Evolutionary conservation across 2,888 invertebrate species (phyloP), one percentile per base, ranked within the genome.

Genomic region (Baccha elongata): DNA sequence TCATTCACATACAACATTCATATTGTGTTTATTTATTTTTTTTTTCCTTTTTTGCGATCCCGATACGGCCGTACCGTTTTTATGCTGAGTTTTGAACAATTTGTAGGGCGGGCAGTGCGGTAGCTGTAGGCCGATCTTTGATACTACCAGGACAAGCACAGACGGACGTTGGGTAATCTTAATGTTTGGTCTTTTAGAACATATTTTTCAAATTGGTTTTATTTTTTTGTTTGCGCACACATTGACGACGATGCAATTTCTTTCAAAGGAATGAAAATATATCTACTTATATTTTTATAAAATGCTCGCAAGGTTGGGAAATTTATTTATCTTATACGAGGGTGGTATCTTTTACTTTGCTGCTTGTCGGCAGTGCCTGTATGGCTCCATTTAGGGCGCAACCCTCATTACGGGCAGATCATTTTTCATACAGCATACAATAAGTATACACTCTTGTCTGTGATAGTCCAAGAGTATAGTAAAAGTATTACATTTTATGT

Each of bases 401-500:
- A 72, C 60, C 71, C 76, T 67, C 71, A 53, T 52, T 53, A 71
- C 53, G 42, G 53, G 67, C 37, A 65, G 46, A 10, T 13, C 15
- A 23, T 48, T 50, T 65, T 71, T 69, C 58, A 55, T 74, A n/a
- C n/a, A 64, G 17, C 80, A 80, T n/a, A n/a, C 26, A 55, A n/a
- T 35, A 32, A 32, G n/a, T 21, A 17, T 52, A 48, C 60, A 17
- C 60, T 62, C 60, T 46, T 58, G 65, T 76, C 64, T 52, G 58
- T 46, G 42, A 55, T 40, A 5, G 44, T 15, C 42, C 60, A 44
- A 19, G 53, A 42, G 32, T 60, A 6, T 13, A 53, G 62, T 67
- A 76, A 71, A 72, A 81, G 67, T 81, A 81, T 71, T 72, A 76
- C 67, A 46, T 67, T 72, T 76, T 76, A 81, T 32, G 29, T 69